Percentiles rank a stretch among this genome's conserved stretches.
Conservation (phyloP, 2,888 invertebrate genomes). For the Eupithecia centaureata region DNA sequence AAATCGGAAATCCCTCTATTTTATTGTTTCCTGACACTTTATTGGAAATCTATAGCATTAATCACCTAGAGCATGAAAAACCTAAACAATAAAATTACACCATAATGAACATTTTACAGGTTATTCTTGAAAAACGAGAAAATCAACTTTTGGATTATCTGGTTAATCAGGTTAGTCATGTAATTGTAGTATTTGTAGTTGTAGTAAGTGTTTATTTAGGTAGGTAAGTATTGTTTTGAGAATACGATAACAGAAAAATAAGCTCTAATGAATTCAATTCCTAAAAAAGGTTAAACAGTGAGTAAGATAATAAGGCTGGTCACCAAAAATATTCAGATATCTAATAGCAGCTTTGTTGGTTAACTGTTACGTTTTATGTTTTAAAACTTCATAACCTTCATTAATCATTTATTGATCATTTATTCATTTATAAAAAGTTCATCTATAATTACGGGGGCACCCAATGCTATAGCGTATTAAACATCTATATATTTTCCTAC, state of each 20-base stretch:
- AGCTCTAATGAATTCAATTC: not conserved
- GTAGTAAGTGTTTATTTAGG: conserved; percentile 18
- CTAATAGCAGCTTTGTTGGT: too few relatives aligned
- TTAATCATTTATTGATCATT: too few relatives aligned
- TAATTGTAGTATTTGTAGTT: conserved; percentile 53
- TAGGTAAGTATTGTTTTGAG: conserved; percentile 57
- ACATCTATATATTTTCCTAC: too few relatives aligned
- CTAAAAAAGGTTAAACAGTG: conserved; percentile 2
- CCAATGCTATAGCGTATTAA: too few relatives aligned
- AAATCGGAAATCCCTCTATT: conserved; percentile 79
- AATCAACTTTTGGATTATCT: conserved; percentile 64
- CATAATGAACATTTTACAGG: conserved; percentile 60
- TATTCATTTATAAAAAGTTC: too few relatives aligned
- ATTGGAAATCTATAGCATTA: conserved; percentile 58
- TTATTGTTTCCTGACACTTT: conserved; percentile 71
- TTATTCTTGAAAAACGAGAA: conserved; percentile 73
- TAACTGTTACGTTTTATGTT: too few relatives aligned
- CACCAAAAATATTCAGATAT: too few relatives aligned
- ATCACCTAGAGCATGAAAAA: conserved; percentile 46
- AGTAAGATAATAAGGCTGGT: not conserved
- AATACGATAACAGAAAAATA: not conserved
- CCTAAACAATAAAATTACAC: conserved; percentile 66
- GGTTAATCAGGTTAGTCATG: conserved; percentile 66
- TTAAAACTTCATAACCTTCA: too few relatives aligned
- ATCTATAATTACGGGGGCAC: too few relatives aligned